Evolutionary conservation across 2,113 vertebrate species (phyloP).

Genomic region (Glareola pratincola): DNA sequence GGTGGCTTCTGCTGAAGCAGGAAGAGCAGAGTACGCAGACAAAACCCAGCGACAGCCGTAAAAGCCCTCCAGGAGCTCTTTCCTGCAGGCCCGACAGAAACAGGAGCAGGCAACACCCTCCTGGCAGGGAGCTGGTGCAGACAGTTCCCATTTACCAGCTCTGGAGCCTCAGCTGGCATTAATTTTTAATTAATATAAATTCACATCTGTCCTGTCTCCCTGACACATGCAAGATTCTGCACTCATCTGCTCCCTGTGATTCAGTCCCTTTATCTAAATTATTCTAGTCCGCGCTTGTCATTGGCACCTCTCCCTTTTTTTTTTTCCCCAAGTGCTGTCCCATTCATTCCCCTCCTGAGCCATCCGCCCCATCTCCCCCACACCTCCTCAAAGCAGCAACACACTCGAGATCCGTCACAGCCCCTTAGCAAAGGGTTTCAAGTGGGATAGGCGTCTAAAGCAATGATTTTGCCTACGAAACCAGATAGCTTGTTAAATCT

Average conservation of each 20-base stretch:
- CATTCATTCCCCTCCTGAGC: background rate
- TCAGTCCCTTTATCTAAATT: background rate
- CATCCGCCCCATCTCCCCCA: background rate
- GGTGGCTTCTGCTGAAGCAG: background rate
- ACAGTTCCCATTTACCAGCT: background rate
- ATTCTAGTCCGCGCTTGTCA: background rate
- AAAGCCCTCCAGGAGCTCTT: background rate
- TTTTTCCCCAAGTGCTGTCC: background rate
- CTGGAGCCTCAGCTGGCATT: conserved; percentile 23
- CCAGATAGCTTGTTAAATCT: background rate
- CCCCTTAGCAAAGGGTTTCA: background rate
- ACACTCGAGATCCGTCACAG: fast-evolving
- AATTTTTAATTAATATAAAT: conserved; percentile 9
- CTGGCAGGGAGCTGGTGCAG: background rate
- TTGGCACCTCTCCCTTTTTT: background rate
- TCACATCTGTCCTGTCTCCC: background rate
- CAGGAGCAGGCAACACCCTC: background rate
- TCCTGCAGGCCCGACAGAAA: background rate
- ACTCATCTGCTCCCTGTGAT: background rate
- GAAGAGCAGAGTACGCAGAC: fast-evolving
- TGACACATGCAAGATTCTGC: background rate
- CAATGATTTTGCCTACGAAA: background rate
- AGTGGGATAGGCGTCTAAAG: background rate
- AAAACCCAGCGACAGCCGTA: background rate
- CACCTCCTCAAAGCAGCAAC: background rate